These are phyloP conservation scores for Blera fallax DNA, from an alignment of 2,888 invertebrate genomes.

Conservation along the genomic window DNA sequence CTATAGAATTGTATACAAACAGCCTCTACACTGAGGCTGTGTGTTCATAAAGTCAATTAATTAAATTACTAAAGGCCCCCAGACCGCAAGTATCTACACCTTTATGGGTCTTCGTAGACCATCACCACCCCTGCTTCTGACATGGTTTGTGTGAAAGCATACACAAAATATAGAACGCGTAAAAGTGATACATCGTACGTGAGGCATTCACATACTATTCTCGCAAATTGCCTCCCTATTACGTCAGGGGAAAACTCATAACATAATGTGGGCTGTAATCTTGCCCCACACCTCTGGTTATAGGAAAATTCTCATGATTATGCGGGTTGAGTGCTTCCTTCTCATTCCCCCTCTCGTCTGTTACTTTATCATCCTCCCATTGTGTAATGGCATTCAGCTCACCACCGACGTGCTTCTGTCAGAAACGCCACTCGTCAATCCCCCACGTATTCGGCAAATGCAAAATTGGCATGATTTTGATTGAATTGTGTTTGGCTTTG, in stretches of 20 bases:
- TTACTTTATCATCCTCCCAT: constrained; percentile 3
- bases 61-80: constrained; percentile 55
- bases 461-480: constrained; percentile 67
- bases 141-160: background rate
- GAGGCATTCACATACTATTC: constrained; percentile 48
- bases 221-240: constrained; percentile 30
- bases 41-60: constrained; percentile 61
- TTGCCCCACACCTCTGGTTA: background rate
- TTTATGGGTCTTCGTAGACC: constrained; percentile 15
- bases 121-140: background rate
- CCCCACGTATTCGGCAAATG: constrained; percentile 31
- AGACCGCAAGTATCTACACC: constrained; percentile 30
- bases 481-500: constrained; percentile 69
- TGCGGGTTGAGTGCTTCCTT: background rate
- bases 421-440: constrained; percentile 40
- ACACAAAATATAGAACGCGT: constrained; percentile 40
- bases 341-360: background rate
- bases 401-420: constrained; percentile 26
- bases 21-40: background rate
- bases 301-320: background rate
- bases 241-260: background rate
- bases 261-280: constrained; percentile 40
- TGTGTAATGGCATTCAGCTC: constrained; percentile 12
- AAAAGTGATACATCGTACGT: constrained; percentile 62
- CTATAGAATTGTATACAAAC: constrained; percentile 42